These are phyloP conservation scores for Centrocercus urophasianus DNA, from an alignment of 2,113 vertebrate species.

Conservation along the genomic window DNA sequence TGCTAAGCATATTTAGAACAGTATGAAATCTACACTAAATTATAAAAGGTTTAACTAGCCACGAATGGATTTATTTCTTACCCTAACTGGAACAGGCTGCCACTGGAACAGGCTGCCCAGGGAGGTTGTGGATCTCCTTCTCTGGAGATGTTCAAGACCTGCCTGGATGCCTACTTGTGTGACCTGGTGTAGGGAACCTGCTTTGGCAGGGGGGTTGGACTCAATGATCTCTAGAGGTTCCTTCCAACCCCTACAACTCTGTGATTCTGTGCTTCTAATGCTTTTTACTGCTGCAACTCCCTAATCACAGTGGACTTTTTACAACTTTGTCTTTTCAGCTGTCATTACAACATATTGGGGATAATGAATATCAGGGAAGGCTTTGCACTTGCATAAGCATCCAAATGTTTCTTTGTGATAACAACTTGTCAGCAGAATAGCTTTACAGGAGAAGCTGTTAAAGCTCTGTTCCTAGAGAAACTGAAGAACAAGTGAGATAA, in stretches of 20 bases:
- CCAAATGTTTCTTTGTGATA: not conserved
- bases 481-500: not conserved
- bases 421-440: not conserved
- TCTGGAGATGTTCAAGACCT: too few relatives aligned
- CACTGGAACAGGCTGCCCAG: too few relatives aligned
- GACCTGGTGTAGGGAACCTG: too few relatives aligned
- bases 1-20: not conserved
- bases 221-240: too few relatives aligned
- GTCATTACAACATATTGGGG: not conserved
- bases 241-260: too few relatives aligned
- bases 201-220: too few relatives aligned
- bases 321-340: not conserved
- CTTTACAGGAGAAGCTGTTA: not conserved
- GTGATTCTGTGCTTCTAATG: not conserved
- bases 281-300: not conserved
- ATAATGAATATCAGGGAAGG: not conserved
- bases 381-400: not conserved
- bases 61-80: not conserved
- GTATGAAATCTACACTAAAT: not conserved
- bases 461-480: not conserved
- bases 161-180: too few relatives aligned
- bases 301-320: not conserved
- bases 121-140: too few relatives aligned
- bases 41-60: not conserved
- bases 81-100: too few relatives aligned